Evolutionary conservation across 2,888 invertebrate species (phyloP).

Genomic region (Clivina fossor): DNA sequence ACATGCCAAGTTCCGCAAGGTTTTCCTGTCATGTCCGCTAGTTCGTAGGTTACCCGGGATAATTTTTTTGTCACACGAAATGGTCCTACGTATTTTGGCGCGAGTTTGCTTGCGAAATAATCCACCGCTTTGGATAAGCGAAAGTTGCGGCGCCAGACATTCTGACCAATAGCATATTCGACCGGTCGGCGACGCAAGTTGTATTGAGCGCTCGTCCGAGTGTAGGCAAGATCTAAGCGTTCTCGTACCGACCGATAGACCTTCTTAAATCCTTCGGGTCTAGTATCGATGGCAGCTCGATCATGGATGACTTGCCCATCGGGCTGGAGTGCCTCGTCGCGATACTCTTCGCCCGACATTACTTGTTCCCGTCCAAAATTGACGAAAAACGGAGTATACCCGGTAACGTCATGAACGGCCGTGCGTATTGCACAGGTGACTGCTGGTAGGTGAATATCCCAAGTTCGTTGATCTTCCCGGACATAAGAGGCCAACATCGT

Average conservation of each 20-base stretch:
- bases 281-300: background rate
- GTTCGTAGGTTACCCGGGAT: too few relatives aligned
- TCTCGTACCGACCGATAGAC: background rate
- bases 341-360: background rate
- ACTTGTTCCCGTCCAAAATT: background rate
- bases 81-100: constrained; percentile 1
- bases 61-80: too few relatives aligned
- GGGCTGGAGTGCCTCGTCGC: background rate
- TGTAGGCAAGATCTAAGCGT: background rate
- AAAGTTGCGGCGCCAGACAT: background rate
- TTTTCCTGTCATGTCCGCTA: too few relatives aligned
- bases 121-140: background rate
- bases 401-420: background rate
- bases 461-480: background rate
- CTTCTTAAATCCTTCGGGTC: background rate
- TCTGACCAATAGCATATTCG: background rate
- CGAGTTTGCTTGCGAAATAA: background rate
- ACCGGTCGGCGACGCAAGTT: background rate
- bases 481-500: constrained; percentile 5
- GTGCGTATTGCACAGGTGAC: background rate
- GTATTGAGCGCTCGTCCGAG: background rate
- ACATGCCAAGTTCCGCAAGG: too few relatives aligned
- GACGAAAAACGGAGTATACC: background rate
- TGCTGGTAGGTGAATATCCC: background rate
- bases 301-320: background rate